A percentile compares a stretch with the other conserved stretches of the same genome.
Conservation (phyloP, 2,113 vertebrate genomes). For the Nestor notabilis region DNA sequence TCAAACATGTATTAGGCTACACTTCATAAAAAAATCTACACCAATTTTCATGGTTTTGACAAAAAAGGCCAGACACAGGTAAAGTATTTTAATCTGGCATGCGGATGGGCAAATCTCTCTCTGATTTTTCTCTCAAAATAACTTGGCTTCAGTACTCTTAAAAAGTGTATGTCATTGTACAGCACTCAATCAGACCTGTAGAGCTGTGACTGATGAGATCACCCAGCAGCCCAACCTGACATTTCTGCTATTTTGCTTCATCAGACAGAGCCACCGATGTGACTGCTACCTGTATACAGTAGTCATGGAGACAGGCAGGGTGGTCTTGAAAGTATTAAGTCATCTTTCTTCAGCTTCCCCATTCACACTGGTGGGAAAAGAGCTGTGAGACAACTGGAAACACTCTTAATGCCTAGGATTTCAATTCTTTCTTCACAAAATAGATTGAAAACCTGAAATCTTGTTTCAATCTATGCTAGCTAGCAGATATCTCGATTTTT, state of each 20-base stretch:
- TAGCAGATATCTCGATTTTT: not conserved
- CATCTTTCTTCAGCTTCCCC: not conserved
- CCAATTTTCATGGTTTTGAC: not conserved
- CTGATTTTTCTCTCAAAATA: not conserved
- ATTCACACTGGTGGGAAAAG: not conserved
- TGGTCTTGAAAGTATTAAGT: accelerated
- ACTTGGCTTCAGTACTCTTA: not conserved
- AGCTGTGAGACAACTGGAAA: not conserved
- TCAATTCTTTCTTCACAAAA: not conserved
- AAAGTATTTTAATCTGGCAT: not conserved
- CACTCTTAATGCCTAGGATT: not conserved
- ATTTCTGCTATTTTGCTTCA: not conserved
- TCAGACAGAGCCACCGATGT: not conserved
- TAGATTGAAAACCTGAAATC: not conserved
- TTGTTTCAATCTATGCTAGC: not conserved
- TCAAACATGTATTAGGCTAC: not conserved
- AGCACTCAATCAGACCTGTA: not conserved
- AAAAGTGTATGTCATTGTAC: not conserved
- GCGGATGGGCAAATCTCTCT: not conserved
- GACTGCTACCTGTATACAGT: not conserved
- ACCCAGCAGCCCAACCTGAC: not conserved
- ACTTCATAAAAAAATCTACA: not conserved
- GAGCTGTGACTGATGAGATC: not conserved
- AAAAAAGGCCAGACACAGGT: not conserved
- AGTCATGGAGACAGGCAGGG: not conserved